A percentile compares a stretch with the other conserved stretches of the same genome.
These are phyloP conservation scores for Pangasius macronema DNA, from an alignment of 2,797 vertebrate genomes.

Conservation along the genomic window DNA sequence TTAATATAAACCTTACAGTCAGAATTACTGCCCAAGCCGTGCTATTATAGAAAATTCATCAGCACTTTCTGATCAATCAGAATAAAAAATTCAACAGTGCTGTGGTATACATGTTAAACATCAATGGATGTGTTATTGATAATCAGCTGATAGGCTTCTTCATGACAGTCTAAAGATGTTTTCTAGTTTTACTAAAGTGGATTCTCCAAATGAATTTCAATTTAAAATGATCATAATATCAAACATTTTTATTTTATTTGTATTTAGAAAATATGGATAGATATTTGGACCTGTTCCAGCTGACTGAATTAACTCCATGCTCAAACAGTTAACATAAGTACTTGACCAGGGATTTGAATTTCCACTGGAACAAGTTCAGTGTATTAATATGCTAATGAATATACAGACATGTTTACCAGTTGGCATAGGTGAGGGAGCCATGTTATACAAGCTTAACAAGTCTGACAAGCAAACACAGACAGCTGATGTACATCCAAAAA, in stretches of 20 bases:
- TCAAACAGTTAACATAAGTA: conserved; percentile 6
- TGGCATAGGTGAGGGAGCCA: conserved; percentile 44
- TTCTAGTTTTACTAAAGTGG: not conserved
- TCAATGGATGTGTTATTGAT: not conserved
- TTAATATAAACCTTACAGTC: not conserved
- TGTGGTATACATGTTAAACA: not conserved
- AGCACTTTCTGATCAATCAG: not conserved
- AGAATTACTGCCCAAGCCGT: not conserved
- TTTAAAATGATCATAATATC: not conserved
- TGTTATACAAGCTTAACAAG: conserved; percentile 46
- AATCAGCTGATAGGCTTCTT: not conserved
- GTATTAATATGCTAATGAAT: conserved; percentile 50
- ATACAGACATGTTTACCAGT: conserved; percentile 44
- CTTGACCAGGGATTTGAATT: conserved; percentile 14
- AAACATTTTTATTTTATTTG: not conserved
- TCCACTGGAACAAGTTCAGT: conserved; percentile 21
- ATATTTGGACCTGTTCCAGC: not conserved
- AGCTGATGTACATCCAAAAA: conserved; percentile 43
- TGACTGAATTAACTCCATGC: not conserved
- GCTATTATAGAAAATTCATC: not conserved
- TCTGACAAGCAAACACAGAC: conserved; percentile 38
- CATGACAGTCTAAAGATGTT: not conserved
- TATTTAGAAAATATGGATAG: not conserved
- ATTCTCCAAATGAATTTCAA: not conserved
- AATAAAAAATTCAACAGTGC: not conserved